Conservation (phyloP, 1,140 invertebrate species). For the Nymphalis io region DNA sequence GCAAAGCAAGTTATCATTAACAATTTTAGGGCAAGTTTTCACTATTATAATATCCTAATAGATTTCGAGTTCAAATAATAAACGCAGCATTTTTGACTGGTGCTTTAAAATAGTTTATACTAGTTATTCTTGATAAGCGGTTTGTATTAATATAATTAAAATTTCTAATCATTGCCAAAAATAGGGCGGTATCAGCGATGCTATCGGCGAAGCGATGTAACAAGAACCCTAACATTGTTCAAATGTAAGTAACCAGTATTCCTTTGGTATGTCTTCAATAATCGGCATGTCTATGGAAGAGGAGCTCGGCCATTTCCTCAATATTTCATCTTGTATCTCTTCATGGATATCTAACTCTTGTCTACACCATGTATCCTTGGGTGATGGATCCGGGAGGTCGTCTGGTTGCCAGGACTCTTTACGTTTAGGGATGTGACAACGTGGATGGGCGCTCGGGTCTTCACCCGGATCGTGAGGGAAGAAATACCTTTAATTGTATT, state of each 20-base stretch:
- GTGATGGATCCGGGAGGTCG: constrained; percentile 57
- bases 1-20: no score
- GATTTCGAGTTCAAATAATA: no score
- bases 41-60: no score
- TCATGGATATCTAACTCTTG: constrained; percentile 55
- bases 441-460: constrained; percentile 59
- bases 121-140: no score
- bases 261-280: constrained; percentile 60
- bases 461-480: constrained; percentile 72
- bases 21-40: no score
- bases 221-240: no score
- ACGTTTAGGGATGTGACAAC: constrained; percentile 62
- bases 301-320: constrained; percentile 50
- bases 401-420: constrained; percentile 65
- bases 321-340: constrained; percentile 42
- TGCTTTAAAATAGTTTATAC: no score
- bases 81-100: no score
- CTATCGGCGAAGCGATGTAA: no score
- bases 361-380: constrained; percentile 62
- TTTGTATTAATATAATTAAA: no score
- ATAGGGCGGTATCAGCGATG: no score
- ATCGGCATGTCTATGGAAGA: constrained; percentile 53
- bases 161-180: no score
- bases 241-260: constrained; percentile 49
- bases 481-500: constrained; percentile 54